Conservation (phyloP, 2,797 vertebrate species). For the Parauchenoglanis ngamensis region DNA sequence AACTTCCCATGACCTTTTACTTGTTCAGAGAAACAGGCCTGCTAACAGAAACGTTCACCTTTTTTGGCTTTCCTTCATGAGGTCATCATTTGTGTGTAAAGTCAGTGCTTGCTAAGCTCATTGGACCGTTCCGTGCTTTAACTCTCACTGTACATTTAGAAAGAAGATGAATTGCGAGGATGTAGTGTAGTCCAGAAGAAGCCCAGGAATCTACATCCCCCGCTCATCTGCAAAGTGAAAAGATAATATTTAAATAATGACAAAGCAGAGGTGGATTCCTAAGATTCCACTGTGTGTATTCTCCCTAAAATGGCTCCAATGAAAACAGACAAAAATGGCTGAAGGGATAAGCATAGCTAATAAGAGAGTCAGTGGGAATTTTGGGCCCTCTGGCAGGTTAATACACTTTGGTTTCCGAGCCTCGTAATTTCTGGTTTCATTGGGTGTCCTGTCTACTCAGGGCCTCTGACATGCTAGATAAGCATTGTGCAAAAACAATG, state of each 20-base stretch:
- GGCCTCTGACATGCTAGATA: background rate
- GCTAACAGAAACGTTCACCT: constrained; percentile 48
- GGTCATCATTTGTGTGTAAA: constrained; percentile 38
- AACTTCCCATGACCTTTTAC: constrained; percentile 32
- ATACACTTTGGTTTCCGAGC: background rate
- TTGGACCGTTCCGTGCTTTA: background rate
- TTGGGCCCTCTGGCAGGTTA: background rate
- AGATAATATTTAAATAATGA: constrained; percentile 46
- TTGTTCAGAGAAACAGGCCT: constrained; percentile 29
- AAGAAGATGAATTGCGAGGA: constrained; percentile 36
- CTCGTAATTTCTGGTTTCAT: background rate
- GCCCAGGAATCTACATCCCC: constrained; percentile 40
- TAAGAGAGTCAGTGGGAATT: background rate
- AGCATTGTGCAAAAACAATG: background rate
- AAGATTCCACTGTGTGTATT: constrained; percentile 1
- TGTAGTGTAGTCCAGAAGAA: constrained; percentile 4
- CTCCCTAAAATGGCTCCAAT: constrained; percentile 23
- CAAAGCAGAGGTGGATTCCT: constrained; percentile 34
- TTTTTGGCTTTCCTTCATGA: constrained; percentile 43
- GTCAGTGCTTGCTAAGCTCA: constrained; percentile 7
- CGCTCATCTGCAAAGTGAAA: constrained; percentile 20
- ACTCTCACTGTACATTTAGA: constrained; percentile 20
- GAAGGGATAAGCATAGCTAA: background rate
- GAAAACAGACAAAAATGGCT: constrained; percentile 40
- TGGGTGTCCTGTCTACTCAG: background rate